Conservation (phyloP, 64 coral and sea anemone species). For the Orbicella faveolata region DNA sequence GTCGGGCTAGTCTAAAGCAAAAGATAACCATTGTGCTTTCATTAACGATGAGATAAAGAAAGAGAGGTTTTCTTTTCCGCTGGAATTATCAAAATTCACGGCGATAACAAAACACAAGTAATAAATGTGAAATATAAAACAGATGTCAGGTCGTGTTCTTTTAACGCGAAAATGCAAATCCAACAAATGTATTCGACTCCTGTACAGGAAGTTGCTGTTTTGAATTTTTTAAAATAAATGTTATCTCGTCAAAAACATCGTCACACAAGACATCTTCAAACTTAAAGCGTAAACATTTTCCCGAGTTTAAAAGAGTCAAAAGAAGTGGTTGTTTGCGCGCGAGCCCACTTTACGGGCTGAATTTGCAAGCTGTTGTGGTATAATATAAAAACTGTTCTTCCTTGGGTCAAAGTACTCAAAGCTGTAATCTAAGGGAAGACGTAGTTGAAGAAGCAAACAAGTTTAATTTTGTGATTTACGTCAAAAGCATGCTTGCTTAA, state of each 20-base stretch:
- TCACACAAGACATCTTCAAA: neutral
- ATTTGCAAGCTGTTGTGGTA: neutral
- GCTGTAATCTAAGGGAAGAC: neutral
- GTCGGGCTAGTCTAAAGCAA: neutral
- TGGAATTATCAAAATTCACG: neutral
- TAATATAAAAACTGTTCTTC: neutral
- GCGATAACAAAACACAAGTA: neutral
- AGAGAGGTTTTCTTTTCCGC: neutral
- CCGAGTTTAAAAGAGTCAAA: neutral
- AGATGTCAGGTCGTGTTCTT: neutral
- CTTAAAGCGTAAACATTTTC: neutral
- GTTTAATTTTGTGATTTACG: neutral
- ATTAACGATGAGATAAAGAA: slow-evolving; percentile 16
- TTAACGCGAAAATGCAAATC: slow-evolving; percentile 13
- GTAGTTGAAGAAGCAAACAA: slow-evolving; percentile 6
- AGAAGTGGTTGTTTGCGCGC: neutral
- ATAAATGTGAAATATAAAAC: neutral
- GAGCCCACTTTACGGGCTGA: neutral
- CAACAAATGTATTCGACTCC: neutral
- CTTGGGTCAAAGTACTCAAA: neutral
- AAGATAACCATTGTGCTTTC: neutral
- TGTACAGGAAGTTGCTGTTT: neutral
- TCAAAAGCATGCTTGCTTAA: slow-evolving; percentile 11
- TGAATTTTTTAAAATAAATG: slow-evolving; percentile 5
- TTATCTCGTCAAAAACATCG: neutral